Conservation (phyloP, 2,797 vertebrate species). For the Chaetophractus vellerosus region DNA sequence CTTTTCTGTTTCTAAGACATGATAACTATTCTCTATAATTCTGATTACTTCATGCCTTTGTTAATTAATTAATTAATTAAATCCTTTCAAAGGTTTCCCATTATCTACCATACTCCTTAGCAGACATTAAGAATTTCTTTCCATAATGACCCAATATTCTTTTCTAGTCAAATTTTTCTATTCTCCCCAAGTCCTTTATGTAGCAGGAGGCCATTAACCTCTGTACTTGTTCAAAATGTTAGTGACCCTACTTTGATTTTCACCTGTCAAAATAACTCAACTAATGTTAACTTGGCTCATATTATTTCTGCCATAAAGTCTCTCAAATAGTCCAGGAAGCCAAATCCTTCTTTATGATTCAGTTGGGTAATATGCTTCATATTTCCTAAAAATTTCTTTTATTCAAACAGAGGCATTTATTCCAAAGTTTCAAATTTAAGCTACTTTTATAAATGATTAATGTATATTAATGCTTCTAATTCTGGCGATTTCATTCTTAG, state of each 20-base stretch:
- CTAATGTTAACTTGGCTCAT: background rate
- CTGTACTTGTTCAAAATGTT: background rate
- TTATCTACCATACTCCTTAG: background rate
- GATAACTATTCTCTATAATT: background rate
- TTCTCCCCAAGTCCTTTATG: background rate
- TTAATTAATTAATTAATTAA: constrained; percentile 6
- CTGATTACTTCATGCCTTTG: background rate
- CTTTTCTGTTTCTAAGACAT: constrained; percentile 37
- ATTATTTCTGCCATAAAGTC: background rate
- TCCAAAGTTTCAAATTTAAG: constrained; percentile 8
- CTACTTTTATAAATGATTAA: background rate
- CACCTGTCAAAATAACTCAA: background rate
- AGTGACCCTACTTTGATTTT: background rate
- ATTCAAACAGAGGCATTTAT: background rate
- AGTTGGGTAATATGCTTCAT: background rate
- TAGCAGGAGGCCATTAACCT: background rate
- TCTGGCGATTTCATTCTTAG: constrained; percentile 42
- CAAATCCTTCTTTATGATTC: background rate
- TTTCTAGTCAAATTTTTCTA: background rate
- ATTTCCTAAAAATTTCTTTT: background rate
- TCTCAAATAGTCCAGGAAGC: background rate
- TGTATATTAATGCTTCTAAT: constrained; percentile 25
- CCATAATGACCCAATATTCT: background rate
- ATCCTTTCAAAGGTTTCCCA: background rate
- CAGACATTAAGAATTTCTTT: background rate